Percentiles rank a stretch among this genome's conserved stretches.
Conservation (phyloP, 2,888 invertebrate genomes). For the Chelonus formosanus region DNA sequence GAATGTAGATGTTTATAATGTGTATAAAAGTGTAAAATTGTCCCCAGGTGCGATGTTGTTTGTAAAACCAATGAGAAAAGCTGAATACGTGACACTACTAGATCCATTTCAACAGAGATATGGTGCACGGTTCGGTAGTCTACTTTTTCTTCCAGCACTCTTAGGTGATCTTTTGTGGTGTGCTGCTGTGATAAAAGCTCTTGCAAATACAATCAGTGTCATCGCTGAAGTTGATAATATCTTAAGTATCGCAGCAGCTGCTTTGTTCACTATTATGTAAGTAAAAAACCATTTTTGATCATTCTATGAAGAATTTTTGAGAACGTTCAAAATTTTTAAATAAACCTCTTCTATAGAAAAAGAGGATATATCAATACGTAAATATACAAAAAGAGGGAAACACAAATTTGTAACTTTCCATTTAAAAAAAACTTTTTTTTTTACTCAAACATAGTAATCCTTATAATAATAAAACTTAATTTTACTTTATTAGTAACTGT, state of each 20-base stretch:
- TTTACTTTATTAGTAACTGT: too few species aligned
- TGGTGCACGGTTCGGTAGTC: constrained; percentile 74
- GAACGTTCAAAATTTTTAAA: too few species aligned
- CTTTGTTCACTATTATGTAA: constrained; percentile 56
- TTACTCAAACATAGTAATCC: too few species aligned
- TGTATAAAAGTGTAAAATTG: not conserved
- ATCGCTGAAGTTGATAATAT: constrained; percentile 58
- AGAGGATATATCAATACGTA: too few species aligned
- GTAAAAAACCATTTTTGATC: constrained; percentile 38
- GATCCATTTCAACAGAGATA: constrained; percentile 77
- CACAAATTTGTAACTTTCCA: too few species aligned
- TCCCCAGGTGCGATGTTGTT: constrained; percentile 72
- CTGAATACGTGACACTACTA: constrained; percentile 77
- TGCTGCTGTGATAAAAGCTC: constrained; percentile 73
- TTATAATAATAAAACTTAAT: too few species aligned
- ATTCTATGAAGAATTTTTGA: too few species aligned
- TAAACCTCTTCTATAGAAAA: too few species aligned
- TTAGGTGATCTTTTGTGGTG: constrained; percentile 78
- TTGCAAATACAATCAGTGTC: constrained; percentile 67
- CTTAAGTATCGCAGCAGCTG: constrained; percentile 58
- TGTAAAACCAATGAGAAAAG: constrained; percentile 75
- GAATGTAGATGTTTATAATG: not conserved
- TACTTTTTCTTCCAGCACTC: constrained; percentile 74
- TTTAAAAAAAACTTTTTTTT: too few species aligned
- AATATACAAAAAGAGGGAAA: too few species aligned